Conservation (phyloP, 2,888 invertebrate genomes). For the Dryadula phaetusa region DNA sequence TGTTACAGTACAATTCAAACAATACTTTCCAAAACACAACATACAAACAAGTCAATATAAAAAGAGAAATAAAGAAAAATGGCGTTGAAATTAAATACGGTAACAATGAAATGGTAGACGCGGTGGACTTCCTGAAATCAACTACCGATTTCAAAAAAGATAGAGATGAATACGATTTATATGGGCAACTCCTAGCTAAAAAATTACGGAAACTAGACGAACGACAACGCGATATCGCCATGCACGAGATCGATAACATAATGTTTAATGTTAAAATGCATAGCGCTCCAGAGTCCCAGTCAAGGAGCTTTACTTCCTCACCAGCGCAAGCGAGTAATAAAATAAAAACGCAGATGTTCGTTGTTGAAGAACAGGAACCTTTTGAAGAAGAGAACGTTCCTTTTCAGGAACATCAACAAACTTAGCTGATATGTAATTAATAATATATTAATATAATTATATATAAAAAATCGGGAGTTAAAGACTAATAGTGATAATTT, state of each 20-base stretch:
- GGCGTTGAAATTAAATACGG: conserved; percentile 13
- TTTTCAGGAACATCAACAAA: conserved; percentile 54
- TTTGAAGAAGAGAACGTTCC: conserved; percentile 66
- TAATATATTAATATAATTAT: not conserved
- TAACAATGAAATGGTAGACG: conserved; percentile 51
- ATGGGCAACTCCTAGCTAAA: conserved; percentile 71
- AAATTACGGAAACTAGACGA: conserved; percentile 74
- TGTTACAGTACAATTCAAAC: conserved; percentile 48
- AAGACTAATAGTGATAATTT: not conserved
- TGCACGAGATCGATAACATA: conserved; percentile 78
- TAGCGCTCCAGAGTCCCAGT: conserved; percentile 47
- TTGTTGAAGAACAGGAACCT: conserved; percentile 59
- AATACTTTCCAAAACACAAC: conserved; percentile 47
- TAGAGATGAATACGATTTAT: conserved; percentile 73
- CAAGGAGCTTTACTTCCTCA: conserved; percentile 57
- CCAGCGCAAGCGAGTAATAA: conserved; percentile 60
- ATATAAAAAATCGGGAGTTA: not conserved
- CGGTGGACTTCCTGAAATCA: conserved; percentile 49
- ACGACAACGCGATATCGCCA: conserved; percentile 70
- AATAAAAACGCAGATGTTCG: conserved; percentile 66
- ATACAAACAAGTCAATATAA: conserved; percentile 48
- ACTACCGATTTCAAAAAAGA: conserved; percentile 52
- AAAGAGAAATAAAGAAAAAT: conserved; percentile 42
- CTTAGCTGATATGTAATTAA: conserved; percentile 27
- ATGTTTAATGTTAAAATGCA: conserved; percentile 75